These are phyloP conservation scores for Laspeyria flexula DNA, from an alignment of 2,888 invertebrate species.

Conservation along the genomic window DNA sequence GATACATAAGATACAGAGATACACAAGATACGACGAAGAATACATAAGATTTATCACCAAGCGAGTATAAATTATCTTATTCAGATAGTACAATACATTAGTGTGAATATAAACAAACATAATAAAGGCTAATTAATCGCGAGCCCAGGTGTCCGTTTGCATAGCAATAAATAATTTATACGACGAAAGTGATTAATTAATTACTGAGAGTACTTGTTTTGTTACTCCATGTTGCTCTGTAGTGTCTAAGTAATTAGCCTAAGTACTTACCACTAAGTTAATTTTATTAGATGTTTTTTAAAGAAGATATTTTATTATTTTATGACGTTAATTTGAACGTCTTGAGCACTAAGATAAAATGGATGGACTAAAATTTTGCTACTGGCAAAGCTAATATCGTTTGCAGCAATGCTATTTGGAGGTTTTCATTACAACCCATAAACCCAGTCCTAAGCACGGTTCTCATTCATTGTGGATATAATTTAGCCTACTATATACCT, in stretches of 20 bases:
- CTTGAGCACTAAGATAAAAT: slow-evolving; percentile 12
- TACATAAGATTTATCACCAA: no score
- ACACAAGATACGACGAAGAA: no score
- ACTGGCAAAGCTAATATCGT: no score
- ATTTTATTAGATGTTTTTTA: neutral
- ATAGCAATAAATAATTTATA: slow-evolving; percentile 36
- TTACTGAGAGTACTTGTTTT: slow-evolving; percentile 16
- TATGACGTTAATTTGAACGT: neutral
- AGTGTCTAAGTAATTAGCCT: neutral
- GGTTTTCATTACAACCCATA: no score
- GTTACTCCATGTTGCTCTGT: slow-evolving; percentile 11
- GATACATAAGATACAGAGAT: no score
- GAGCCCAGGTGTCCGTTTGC: slow-evolving; percentile 29
- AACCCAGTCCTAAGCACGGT: no score
- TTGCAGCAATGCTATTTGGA: no score
- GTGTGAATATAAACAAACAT: slow-evolving; percentile 8
- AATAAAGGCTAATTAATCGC: slow-evolving; percentile 21
- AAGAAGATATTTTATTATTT: neutral
- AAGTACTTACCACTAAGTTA: neutral
- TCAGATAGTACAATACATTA: slow-evolving; percentile 4
- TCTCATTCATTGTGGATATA: no score
- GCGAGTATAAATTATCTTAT: no score
- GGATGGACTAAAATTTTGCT: no score
- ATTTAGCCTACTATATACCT: no score
- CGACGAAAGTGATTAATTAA: slow-evolving; percentile 34